Evolutionary conservation across 2,113 vertebrate species (phyloP), one percentile per base, ranked within the genome.

Genomic region (Delphinus delphis): DNA sequence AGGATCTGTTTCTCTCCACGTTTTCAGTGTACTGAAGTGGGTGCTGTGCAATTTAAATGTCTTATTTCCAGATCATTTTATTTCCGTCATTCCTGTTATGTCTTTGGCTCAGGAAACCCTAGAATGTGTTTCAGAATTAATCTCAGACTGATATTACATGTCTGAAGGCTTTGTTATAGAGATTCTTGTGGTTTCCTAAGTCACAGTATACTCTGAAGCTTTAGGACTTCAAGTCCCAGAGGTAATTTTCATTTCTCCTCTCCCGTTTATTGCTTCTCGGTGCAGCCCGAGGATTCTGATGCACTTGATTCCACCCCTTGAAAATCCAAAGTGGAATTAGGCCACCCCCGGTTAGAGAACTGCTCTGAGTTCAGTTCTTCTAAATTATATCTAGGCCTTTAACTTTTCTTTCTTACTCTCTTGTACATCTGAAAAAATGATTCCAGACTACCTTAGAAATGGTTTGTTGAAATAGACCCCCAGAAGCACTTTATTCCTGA

Each of bases 51-150:
- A 90, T 95, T 96, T 96, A 97, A 97, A 94, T 97, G 91, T 92
- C 94, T 97, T 93, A 95, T 96, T 94, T 98, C 77, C 88, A 98
- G 76, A 96, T 97, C 76, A 94, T 93, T 94, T 95, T 97, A 93
- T 96, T 96, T 98, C 90, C 28, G 33, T 96, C 93, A 93, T 90
- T 92, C 25, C 55, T 92, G 25, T 93, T 97, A 96, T 67, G 93
- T 93, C 84, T 97, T 96, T 97, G 88, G 62, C 97, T 95, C 91
- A 94, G 44, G 38, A 97, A 90, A 94, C 68, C 88, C 92, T 94
- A 97, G 85, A 94, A 95, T 96, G 96, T 96, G 93, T 93, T 96
- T 98, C n/a, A 93, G 81, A 98, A 94, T 97, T 97, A 94, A 97
- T 97, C 96, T 95, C 65, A 94, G 44, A 83, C 90, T 96, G 88